These are phyloP conservation scores for Pontoporia blainvillei DNA, from an alignment of 2,113 vertebrate genomes.

Conservation along the genomic window DNA sequence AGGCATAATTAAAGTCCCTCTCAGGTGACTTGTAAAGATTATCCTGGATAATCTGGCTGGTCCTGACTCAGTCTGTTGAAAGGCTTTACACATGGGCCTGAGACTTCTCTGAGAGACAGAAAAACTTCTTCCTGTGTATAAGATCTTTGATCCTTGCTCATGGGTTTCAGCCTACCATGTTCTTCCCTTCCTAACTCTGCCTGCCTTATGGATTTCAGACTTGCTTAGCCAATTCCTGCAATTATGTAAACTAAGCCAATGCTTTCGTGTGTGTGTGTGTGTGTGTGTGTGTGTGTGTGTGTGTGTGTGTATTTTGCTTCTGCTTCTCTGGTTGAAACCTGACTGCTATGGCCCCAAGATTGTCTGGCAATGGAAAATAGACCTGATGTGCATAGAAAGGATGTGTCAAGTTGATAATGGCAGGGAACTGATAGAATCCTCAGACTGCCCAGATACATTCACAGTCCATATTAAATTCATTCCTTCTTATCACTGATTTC, in stretches of 20 bases:
- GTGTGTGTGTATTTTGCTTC: neutral
- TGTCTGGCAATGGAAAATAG: neutral
- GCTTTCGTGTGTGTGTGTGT: neutral
- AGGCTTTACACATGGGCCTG: neutral
- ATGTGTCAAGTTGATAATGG: neutral
- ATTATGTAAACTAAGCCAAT: neutral
- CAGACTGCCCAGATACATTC: neutral
- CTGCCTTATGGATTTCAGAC: neutral
- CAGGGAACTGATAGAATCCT: neutral
- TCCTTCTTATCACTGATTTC: neutral
- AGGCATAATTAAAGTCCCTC: neutral
- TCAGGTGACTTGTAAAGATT: neutral
- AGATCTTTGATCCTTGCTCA: neutral
- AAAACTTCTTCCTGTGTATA: neutral
- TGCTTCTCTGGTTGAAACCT: neutral
- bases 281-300: neutral
- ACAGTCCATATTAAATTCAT: neutral
- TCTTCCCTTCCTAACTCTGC: neutral
- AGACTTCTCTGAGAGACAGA: neutral
- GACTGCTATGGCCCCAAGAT: neutral
- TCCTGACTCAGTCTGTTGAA: neutral
- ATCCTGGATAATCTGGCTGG: neutral
- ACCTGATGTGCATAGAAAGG: neutral
- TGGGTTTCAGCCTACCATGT: accelerated
- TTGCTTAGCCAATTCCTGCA: neutral